These are phyloP conservation scores for Loripinus fragilis DNA, from an alignment of 2,888 invertebrate species.

Conservation along the genomic window DNA sequence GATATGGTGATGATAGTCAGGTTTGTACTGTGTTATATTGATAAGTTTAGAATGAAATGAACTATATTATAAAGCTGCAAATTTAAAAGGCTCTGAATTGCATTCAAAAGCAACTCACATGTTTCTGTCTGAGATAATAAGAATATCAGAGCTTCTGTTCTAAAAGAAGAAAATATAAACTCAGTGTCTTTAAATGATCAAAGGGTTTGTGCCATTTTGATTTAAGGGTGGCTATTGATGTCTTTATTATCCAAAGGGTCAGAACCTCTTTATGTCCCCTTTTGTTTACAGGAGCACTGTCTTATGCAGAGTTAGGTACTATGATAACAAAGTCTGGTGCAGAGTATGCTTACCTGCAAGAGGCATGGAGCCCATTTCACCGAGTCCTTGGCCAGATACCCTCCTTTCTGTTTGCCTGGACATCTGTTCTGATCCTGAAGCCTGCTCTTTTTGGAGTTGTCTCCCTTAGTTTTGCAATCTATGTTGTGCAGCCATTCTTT, in stretches of 20 bases:
- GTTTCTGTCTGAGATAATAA: no score
- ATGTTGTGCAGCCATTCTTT: slow-evolving; percentile 78
- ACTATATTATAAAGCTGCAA: no score
- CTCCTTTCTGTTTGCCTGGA: slow-evolving; percentile 86
- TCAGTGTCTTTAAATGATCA: slow-evolving; percentile 21
- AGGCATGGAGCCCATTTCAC: slow-evolving; percentile 70
- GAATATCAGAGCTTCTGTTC: no score
- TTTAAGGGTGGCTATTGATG: not conserved
- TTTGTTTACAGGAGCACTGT: slow-evolving; percentile 87
- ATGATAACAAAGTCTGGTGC: slow-evolving; percentile 92
- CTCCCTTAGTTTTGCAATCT: slow-evolving; percentile 84
- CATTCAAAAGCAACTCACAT: no score
- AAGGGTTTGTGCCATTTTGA: slow-evolving; percentile 7
- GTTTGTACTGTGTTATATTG: no score
- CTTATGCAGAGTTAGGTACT: slow-evolving; percentile 92
- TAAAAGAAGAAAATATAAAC: no score
- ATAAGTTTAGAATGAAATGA: no score
- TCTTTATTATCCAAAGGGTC: not conserved
- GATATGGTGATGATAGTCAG: no score
- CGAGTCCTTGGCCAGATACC: slow-evolving; percentile 84
- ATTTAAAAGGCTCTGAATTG: no score
- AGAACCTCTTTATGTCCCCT: not conserved
- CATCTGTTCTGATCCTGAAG: slow-evolving; percentile 79
- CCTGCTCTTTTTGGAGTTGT: slow-evolving; percentile 84
- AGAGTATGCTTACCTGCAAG: slow-evolving; percentile 88